Conservation (phyloP, 2,797 vertebrate species). For the Sorex maritimensis region DNA sequence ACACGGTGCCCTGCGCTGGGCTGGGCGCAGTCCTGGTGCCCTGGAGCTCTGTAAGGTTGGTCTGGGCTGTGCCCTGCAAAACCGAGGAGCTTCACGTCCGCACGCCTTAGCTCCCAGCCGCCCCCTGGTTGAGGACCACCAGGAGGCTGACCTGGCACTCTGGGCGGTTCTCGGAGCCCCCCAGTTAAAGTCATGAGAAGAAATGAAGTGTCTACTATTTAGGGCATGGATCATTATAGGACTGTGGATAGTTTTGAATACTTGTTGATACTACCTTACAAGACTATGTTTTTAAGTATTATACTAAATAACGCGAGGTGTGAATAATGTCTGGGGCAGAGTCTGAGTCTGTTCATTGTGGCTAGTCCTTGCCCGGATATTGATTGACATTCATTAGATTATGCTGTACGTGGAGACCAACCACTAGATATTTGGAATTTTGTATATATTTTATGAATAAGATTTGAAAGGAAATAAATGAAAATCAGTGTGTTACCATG, state of each 20-base stretch:
- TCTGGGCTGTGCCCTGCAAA: no score
- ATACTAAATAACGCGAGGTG: conserved; percentile 24
- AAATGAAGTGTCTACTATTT: conserved; percentile 60
- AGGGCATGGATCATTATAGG: background rate
- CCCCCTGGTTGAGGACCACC: no score
- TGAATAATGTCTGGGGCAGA: conserved; percentile 26
- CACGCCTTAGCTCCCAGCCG: no score
- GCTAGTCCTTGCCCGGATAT: background rate
- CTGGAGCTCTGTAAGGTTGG: no score
- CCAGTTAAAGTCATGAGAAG: conserved; percentile 37
- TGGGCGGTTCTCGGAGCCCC: no score
- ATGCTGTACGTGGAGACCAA: background rate
- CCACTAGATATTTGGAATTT: conserved; percentile 64
- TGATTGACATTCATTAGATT: conserved; percentile 49
- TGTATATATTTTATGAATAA: conserved; percentile 65
- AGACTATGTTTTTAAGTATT: background rate
- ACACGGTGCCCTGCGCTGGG: no score
- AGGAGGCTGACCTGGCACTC: no score
- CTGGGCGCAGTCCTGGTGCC: no score
- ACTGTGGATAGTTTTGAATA: conserved; percentile 33
- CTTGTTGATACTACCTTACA: conserved; percentile 28
- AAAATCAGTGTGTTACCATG: conserved; percentile 59
- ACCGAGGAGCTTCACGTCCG: no score
- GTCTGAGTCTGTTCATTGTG: background rate
- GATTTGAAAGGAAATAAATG: conserved; percentile 65